Conservation (phyloP, 2,888 invertebrate species). For the Mimas tiliae region DNA sequence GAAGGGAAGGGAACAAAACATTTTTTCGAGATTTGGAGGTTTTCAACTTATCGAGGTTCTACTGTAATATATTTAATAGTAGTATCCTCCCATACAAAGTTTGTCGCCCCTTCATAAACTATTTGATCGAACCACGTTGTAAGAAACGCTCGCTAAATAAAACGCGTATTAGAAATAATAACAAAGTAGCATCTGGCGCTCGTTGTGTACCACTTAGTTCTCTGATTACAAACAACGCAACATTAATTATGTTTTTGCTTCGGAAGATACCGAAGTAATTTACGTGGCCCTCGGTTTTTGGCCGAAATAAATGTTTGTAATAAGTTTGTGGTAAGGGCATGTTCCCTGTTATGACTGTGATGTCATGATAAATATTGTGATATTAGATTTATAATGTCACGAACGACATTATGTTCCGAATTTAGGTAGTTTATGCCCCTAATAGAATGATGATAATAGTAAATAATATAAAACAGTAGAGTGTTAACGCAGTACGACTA, state of each 20-base stretch:
- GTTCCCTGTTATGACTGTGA: slow-evolving; percentile 34
- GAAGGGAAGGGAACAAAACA: too few species aligned
- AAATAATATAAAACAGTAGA: too few species aligned
- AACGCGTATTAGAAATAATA: slow-evolving; percentile 49
- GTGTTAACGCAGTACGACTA: too few species aligned
- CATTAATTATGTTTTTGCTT: slow-evolving; percentile 80
- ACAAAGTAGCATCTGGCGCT: slow-evolving; percentile 57
- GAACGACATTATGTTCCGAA: neutral
- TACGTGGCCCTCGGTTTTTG: slow-evolving; percentile 64
- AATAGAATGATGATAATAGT: neutral
- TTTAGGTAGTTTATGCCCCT: neutral
- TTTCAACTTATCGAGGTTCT: too few species aligned
- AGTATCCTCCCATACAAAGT: too few species aligned
- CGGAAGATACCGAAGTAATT: slow-evolving; percentile 71
- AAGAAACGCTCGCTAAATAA: slow-evolving; percentile 35
- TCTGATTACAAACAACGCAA: slow-evolving; percentile 75
- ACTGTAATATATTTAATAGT: too few species aligned
- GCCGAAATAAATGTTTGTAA: slow-evolving; percentile 69
- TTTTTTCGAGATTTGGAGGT: too few species aligned
- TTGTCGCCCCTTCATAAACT: too few species aligned
- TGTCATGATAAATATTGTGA: neutral
- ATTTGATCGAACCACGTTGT: neutral
- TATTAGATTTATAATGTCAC: neutral
- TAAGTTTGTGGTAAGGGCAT: slow-evolving; percentile 58
- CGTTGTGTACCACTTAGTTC: slow-evolving; percentile 62